Percentiles rank a stretch among this genome's conserved stretches.
Evolutionary conservation across 2,113 vertebrate genomes (phyloP).

Genomic region (Pleuronectes platessa): DNA sequence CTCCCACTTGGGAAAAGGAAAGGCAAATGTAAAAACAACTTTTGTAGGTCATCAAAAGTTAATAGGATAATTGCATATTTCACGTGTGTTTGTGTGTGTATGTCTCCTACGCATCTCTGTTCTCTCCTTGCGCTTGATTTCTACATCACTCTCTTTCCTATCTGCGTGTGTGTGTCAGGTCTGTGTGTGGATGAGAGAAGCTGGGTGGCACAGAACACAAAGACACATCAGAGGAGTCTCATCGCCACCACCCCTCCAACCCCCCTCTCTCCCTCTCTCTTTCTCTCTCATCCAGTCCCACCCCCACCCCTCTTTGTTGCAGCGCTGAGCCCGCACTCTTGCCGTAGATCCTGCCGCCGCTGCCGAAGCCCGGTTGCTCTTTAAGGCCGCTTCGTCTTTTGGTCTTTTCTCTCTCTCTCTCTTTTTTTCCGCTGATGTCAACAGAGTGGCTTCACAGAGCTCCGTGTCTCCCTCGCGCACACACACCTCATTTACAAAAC

Average conservation of each 20-base stretch:
- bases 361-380: conserved; percentile 70
- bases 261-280: not conserved
- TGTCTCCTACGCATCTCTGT: conserved; percentile 19
- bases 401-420: conserved; percentile 45
- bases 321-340: conserved; percentile 79
- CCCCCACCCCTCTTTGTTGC: conserved; percentile 74
- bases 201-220: conserved; percentile 68
- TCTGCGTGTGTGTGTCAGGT: conserved; percentile 35
- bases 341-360: conserved; percentile 60
- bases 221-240: conserved; percentile 74
- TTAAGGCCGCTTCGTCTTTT: conserved; percentile 74
- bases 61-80: conserved; percentile 78
- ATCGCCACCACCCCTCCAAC: conserved; percentile 38
- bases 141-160: conserved; percentile 37
- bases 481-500: conserved; percentile 82
- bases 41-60: conserved; percentile 78
- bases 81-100: conserved; percentile 46
- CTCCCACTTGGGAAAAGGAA: conserved; percentile 43
- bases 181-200: conserved; percentile 54
- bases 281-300: conserved; percentile 62
- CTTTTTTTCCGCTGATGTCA: conserved; percentile 82
- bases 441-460: conserved; percentile 81
- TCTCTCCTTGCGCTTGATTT: conserved; percentile 48
- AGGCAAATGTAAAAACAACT: conserved; percentile 60
- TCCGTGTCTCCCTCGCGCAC: conserved; percentile 57